phyloP scores from a whole-genome alignment of 2,113 vertebrate species.

The Prunella fulvescens region DNA sequence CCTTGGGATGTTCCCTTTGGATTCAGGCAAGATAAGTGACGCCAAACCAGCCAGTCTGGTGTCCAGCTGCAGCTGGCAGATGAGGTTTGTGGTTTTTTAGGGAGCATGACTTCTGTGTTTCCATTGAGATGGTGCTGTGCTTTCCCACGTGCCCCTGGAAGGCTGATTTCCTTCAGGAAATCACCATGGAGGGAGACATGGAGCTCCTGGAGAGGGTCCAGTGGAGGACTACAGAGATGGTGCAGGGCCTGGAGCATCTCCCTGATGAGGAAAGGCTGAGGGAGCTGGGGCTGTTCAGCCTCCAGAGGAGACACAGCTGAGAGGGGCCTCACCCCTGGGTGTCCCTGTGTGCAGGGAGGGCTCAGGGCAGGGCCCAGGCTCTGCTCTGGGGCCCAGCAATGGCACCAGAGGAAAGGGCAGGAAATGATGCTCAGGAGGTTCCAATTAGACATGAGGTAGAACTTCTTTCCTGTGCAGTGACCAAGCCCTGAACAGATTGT shows the following conservation, averaged over 20 bases:
- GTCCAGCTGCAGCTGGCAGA: not conserved
- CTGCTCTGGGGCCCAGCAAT: not conserved
- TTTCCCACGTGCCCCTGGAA: not conserved
- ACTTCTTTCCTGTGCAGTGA: not conserved
- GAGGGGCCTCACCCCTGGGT: rapidly evolving
- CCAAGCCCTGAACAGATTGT: rapidly evolving
- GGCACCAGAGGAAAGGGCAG: not conserved
- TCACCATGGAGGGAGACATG: not conserved
- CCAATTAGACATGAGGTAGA: rapidly evolving
- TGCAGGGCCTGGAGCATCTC: not conserved
- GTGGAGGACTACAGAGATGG: not conserved
- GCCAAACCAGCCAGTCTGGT: not conserved
- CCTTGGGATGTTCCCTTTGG: not conserved
- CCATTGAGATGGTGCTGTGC: not conserved
- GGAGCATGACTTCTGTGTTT: not conserved
- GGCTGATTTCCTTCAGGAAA: not conserved
- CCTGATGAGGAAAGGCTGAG: rapidly evolving
- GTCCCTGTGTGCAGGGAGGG: not conserved
- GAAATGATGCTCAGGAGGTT: not conserved
- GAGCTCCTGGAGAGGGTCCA: not conserved
- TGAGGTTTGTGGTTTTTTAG: not conserved
- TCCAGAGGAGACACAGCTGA: not conserved
- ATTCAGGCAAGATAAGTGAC: not conserved
- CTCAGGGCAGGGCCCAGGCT: not conserved
- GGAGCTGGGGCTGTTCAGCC: no score